phyloP scores from a whole-genome alignment of 2,888 invertebrate species.

The Napeogenes sylphis region DNA sequence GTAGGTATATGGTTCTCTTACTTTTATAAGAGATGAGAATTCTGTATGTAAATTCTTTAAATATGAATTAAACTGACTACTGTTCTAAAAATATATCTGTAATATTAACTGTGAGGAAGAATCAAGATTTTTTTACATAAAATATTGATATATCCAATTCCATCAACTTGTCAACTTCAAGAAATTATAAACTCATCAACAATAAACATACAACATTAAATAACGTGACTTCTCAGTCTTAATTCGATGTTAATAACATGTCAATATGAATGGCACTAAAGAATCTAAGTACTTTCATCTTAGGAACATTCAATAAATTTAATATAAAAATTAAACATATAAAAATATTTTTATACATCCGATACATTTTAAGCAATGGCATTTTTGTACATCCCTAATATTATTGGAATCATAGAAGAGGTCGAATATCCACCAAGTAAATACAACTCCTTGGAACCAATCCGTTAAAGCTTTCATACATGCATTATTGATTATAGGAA shows the following conservation, averaged over 20 bases:
- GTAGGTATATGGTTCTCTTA: too few relatives aligned
- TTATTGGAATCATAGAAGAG: constrained; percentile 21
- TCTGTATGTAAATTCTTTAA: too few relatives aligned
- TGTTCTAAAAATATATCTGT: constrained; percentile 6
- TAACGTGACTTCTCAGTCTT: constrained; percentile 60
- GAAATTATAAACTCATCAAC: constrained; percentile 1
- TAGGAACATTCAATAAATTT: constrained; percentile 62
- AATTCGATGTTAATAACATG: constrained; percentile 58
- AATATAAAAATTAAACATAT: constrained; percentile 52
- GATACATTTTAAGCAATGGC: constrained; percentile 45
- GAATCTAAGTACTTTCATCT: constrained; percentile 55
- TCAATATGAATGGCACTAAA: constrained; percentile 65
- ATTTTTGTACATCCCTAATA: constrained; percentile 44
- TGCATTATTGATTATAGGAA: constrained; percentile 12
- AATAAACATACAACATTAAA: constrained; percentile 15
- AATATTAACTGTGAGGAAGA: constrained; percentile 3
- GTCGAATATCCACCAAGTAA: constrained; percentile 14
- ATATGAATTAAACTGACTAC: too few relatives aligned
- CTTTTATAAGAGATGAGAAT: too few relatives aligned
- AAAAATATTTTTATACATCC: constrained; percentile 54
- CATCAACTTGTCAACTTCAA: constrained; percentile 10
- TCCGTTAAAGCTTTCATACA: constrained; percentile 26
- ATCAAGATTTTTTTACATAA: neutral
- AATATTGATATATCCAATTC: constrained; percentile 15
- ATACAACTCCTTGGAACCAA: constrained; percentile 21